phyloP scores from a whole-genome alignment of 1,140 invertebrate species.

The Coboldia fuscipes region DNA sequence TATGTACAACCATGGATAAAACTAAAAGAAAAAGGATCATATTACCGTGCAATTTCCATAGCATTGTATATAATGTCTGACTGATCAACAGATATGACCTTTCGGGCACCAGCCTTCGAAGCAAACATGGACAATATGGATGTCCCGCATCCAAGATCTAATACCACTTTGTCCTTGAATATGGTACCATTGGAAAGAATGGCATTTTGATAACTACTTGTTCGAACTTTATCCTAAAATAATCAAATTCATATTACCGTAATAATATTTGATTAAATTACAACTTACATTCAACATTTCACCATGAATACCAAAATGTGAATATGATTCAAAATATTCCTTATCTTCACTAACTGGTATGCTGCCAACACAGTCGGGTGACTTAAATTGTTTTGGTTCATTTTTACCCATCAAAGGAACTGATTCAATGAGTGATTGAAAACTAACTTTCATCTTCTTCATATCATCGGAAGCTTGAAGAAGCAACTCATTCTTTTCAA shows the following conservation, averaged over 20 bases:
- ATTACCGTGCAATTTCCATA: constrained; percentile 41
- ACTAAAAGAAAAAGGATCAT: constrained; percentile 4
- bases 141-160: constrained; percentile 86
- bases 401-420: constrained; percentile 5
- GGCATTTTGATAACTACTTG: constrained; percentile 83
- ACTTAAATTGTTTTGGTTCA: constrained; percentile 8
- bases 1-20: constrained; percentile 5
- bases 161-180: constrained; percentile 57
- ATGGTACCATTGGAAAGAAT: constrained; percentile 56
- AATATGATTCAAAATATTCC: constrained; percentile 88
- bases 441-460: constrained; percentile 34
- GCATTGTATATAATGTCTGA: constrained; percentile 66
- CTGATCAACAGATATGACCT: constrained; percentile 83
- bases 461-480: constrained; percentile 37
- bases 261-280: neutral
- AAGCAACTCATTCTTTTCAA: constrained; percentile 28
- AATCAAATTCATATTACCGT: constrained; percentile 2
- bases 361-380: constrained; percentile 21
- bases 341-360: constrained; percentile 35
- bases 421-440: constrained; percentile 23
- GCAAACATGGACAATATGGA: constrained; percentile 93
- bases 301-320: constrained; percentile 95
- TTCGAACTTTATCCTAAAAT: constrained; percentile 69
- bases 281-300: constrained; percentile 62
- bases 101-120: constrained; percentile 74